phyloP scores from a whole-genome alignment of 2,113 vertebrate genomes.

The Petromus typicus region DNA sequence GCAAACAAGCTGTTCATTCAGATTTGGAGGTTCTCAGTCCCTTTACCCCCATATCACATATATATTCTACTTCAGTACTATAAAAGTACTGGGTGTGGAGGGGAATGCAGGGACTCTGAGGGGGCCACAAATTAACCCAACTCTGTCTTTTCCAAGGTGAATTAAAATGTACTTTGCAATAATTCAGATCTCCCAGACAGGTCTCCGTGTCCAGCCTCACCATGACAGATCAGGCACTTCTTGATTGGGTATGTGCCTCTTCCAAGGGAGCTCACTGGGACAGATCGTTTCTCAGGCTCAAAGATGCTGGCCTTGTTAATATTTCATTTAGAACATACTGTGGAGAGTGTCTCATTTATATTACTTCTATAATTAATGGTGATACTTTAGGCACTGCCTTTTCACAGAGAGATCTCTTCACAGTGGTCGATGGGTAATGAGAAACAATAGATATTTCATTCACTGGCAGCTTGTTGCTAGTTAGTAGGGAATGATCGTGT shows the following conservation, averaged over 20 bases:
- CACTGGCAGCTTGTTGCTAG: constrained; percentile 94
- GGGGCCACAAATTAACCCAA: constrained; percentile 76
- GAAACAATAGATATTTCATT: constrained; percentile 93
- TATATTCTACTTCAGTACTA: background rate
- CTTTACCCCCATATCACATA: constrained; percentile 28
- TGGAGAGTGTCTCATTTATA: constrained; percentile 91
- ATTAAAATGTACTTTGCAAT: constrained; percentile 84
- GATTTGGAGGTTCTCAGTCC: constrained; percentile 52
- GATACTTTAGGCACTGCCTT: constrained; percentile 91
- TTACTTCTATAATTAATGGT: constrained; percentile 93
- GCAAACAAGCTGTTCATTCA: constrained; percentile 65
- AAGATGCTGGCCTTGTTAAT: constrained; percentile 88
- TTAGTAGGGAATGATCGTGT: constrained; percentile 90
- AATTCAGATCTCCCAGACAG: constrained; percentile 79
- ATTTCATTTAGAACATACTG: constrained; percentile 91
- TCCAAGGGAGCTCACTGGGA: constrained; percentile 80
- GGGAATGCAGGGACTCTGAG: constrained; percentile 64
- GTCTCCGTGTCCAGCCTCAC: constrained; percentile 72
- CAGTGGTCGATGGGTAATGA: constrained; percentile 91
- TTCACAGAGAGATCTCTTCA: constrained; percentile 88
- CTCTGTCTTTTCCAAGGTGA: constrained; percentile 81
- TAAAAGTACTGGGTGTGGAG: constrained; percentile 33
- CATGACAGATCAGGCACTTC: constrained; percentile 71
- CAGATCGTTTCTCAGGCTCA: constrained; percentile 86
- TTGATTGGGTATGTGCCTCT: constrained; percentile 81